phyloP scores from a whole-genome alignment of 2,113 vertebrate species.

The Crotalus tigris region DNA sequence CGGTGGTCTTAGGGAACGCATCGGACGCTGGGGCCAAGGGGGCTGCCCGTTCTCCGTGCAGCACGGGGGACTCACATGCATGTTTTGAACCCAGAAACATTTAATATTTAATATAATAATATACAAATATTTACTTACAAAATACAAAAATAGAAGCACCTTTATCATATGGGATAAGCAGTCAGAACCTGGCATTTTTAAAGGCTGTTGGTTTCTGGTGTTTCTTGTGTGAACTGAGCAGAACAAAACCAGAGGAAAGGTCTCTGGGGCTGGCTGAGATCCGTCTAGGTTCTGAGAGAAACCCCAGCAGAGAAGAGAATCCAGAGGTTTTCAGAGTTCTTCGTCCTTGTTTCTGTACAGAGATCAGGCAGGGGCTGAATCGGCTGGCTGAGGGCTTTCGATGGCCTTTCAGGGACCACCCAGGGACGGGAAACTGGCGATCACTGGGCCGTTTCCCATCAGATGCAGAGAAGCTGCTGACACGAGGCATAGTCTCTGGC shows the following conservation, averaged over 20 bases:
- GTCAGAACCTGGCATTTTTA: conserved; percentile 63
- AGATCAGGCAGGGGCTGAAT: not conserved
- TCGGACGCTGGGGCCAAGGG: not conserved
- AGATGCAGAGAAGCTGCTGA: not conserved
- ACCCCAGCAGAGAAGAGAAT: not conserved
- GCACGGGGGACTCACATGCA: conserved; percentile 69
- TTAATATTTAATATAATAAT: conserved; percentile 81
- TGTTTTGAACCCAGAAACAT: conserved; percentile 80
- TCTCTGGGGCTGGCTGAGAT: not conserved
- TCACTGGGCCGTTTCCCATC: not conserved
- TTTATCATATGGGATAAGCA: conserved; percentile 78
- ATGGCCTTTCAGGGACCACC: not conserved
- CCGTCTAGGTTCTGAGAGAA: conserved; percentile 5
- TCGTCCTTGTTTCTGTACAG: not conserved
- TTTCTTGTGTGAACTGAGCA: not conserved
- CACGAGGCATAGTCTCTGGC: not conserved
- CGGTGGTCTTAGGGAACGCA: accelerated
- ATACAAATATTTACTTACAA: conserved; percentile 91
- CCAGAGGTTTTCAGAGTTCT: accelerated
- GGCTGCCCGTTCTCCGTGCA: not conserved
- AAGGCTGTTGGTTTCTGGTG: conserved; percentile 5
- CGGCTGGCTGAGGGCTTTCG: not conserved
- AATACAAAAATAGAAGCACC: conserved; percentile 91
- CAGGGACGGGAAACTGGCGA: not conserved
- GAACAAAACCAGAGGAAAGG: accelerated